These are phyloP conservation scores for Beaufortia kweichowensis DNA, from an alignment of 2,113 vertebrate genomes.

Conservation along the genomic window DNA sequence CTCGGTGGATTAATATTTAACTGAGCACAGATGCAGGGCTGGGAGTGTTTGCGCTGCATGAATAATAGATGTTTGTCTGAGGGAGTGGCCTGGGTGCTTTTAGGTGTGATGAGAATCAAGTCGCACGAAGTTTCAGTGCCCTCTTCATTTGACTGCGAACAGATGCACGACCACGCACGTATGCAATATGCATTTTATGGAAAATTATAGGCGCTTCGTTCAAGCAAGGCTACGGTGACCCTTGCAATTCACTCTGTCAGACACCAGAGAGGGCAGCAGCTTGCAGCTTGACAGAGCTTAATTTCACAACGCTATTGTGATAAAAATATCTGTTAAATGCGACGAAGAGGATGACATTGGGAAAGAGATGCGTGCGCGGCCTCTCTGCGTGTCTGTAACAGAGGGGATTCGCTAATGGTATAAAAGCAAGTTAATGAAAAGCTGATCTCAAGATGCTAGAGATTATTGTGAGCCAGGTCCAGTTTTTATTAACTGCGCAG, in stretches of 20 bases:
- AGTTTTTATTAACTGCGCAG: slow-evolving; percentile 37
- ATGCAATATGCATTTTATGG: slow-evolving; percentile 31
- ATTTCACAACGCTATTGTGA: slow-evolving; percentile 11
- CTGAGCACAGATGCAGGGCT: slow-evolving; percentile 73
- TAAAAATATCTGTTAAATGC: slow-evolving; percentile 3
- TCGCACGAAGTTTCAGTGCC: slow-evolving; percentile 43
- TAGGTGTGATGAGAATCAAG: slow-evolving; percentile 62
- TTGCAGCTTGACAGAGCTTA: slow-evolving; percentile 17
- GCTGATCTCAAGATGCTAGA: slow-evolving; percentile 30
- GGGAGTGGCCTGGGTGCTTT: slow-evolving; percentile 58
- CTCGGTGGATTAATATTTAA: slow-evolving; percentile 75
- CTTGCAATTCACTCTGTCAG: slow-evolving; percentile 1
- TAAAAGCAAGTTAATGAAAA: slow-evolving; percentile 43
- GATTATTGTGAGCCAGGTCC: slow-evolving; percentile 19
- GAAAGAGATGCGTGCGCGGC: background rate
- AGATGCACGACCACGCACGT: slow-evolving; percentile 19
- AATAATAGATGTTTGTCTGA: slow-evolving; percentile 72
- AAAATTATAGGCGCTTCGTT: slow-evolving; percentile 20
- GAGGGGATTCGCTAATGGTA: slow-evolving; percentile 28
- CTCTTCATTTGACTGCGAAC: slow-evolving; percentile 28
- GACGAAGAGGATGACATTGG: slow-evolving; percentile 20
- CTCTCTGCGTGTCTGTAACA: background rate
- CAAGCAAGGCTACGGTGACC: slow-evolving; percentile 14
- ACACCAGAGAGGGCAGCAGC: slow-evolving; percentile 23
- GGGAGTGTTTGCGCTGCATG: slow-evolving; percentile 73